Percentiles rank a stretch among this genome's conserved stretches.
Evolutionary conservation across 2,888 invertebrate species (phyloP).

Genomic region (Cheilosia variabilis): DNA sequence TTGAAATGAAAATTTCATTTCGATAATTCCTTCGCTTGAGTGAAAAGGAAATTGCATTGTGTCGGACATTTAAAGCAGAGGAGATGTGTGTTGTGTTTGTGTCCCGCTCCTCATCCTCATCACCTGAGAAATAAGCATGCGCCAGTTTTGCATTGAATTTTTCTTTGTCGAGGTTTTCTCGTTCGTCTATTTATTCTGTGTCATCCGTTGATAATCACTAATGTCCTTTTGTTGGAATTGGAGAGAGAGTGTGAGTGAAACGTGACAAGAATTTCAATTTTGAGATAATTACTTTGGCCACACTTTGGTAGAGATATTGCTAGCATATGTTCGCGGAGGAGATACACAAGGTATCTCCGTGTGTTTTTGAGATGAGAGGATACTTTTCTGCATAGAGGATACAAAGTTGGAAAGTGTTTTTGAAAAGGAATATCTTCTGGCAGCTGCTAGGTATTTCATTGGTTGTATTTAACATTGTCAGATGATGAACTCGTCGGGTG

Average conservation of each 20-base stretch:
- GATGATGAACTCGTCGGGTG: not conserved
- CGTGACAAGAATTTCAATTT: constrained; percentile 79
- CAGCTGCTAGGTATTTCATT: constrained; percentile 3
- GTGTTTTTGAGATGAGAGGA: not conserved
- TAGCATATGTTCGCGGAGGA: constrained; percentile 47
- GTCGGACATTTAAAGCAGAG: constrained; percentile 10
- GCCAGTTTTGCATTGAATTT: constrained; percentile 15
- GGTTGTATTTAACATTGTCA: not conserved
- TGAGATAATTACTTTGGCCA: constrained; percentile 78
- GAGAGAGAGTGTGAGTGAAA: constrained; percentile 56
- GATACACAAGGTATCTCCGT: constrained; percentile 2
- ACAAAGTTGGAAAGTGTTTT: not conserved
- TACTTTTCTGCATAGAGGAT: not conserved
- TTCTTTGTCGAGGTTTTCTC: not conserved
- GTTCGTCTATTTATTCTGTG: constrained; percentile 36
- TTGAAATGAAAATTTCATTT: constrained; percentile 46
- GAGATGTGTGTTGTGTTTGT: not conserved
- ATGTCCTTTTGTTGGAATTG: constrained; percentile 58
- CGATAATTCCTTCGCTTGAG: constrained; percentile 49
- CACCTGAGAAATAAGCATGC: constrained; percentile 63
- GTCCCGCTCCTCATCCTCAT: constrained; percentile 39
- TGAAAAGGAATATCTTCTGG: not conserved
- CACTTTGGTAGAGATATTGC: constrained; percentile 51
- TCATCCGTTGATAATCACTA: constrained; percentile 62
- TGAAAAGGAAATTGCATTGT: constrained; percentile 30